Evolutionary conservation across 2,888 invertebrate species (phyloP), one percentile per base, ranked within the genome.

Genomic region (Stenolophus ochropezus): DNA sequence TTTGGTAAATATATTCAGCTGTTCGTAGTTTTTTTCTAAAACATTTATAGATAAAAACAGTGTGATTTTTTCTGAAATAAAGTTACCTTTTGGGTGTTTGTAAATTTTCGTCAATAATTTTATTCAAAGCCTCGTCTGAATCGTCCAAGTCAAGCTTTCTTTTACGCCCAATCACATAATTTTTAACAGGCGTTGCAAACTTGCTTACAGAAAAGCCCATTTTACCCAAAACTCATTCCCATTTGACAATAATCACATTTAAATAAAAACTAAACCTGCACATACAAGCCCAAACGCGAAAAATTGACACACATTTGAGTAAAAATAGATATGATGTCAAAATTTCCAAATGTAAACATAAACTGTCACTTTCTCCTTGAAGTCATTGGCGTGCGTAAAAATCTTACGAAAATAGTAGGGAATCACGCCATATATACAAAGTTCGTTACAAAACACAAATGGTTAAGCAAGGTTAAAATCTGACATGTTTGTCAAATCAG

Each of bases 1-100:
- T 93, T 87, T 95, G 93, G 87, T 95, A 95, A 85, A 96, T 95
- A 86, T 96, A 96, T 86, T 94, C 92, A 2, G 94, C 92, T 4
- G 96, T 96, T 73, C 65, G 4, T 33, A 69, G 33, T 33, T 69
- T 69, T 33, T 33, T 69, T 18, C 65, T 69, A 18, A 33, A 33
- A 69, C 21, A 61, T n/a, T n/a, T n/a, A n/a, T n/a, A n/a, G n/a
- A n/a, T n/a, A n/a, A n/a, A n/a, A n/a, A n/a, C n/a, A n/a, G n/a
- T n/a, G n/a, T n/a, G n/a, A n/a, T n/a, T n/a, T n/a, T n/a, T n/a
- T n/a, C n/a, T n/a, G n/a, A n/a, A n/a, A n/a, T n/a, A n/a, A n/a
- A n/a, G 88, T 86, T 87, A 93, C 93, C 91, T 92, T 89, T 94
- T 94, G 1, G 93, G 93, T n/a, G 92, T 92, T 85, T 92, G 91